Evolutionary conservation across 2,888 invertebrate species (phyloP).

Genomic region (Seira ritae): DNA sequence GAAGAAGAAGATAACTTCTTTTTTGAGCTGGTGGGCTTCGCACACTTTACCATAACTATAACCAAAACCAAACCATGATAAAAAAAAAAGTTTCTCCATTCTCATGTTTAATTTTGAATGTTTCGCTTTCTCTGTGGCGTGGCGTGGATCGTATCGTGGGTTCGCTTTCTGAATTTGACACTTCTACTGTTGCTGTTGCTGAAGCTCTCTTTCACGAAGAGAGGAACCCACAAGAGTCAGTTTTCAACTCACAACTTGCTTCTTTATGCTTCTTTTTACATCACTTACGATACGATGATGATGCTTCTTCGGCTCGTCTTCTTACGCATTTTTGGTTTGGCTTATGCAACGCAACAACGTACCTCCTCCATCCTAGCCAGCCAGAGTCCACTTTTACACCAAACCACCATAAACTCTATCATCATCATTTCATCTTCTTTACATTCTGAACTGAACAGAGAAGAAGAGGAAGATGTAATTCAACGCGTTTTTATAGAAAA

Average conservation of each 20-base stretch:
- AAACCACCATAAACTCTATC: neutral
- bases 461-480: neutral
- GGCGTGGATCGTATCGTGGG: too few species aligned
- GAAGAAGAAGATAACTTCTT: neutral
- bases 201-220: neutral
- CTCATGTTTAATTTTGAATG: too few species aligned
- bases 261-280: neutral
- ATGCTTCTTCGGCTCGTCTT: neutral
- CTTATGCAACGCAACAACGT: neutral
- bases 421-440: neutral
- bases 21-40: neutral
- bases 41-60: too few species aligned
- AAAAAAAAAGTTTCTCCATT: too few species aligned
- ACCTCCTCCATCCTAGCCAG: too few species aligned
- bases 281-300: too few species aligned
- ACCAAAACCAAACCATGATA: too few species aligned
- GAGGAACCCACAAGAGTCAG: neutral
- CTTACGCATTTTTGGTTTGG: neutral
- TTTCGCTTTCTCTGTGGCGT: too few species aligned
- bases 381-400: neutral
- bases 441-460: neutral
- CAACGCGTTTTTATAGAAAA: neutral
- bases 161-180: too few species aligned
- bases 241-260: neutral
- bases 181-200: neutral